Evolutionary conservation across 2,797 vertebrate species (phyloP).

Genomic region (Phrynocephalus forsythii): DNA sequence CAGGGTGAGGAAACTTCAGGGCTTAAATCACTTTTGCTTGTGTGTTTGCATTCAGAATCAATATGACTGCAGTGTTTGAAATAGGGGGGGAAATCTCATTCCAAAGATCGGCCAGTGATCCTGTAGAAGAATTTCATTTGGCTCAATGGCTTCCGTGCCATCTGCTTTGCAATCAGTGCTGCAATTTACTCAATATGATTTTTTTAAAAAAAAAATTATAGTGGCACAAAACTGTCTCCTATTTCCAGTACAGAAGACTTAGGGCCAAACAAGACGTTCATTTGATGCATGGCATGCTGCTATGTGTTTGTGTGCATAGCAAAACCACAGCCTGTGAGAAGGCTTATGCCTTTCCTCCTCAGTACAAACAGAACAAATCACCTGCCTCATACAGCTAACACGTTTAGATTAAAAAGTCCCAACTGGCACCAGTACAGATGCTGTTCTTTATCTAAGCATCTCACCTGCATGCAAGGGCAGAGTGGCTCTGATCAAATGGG

Average conservation of each 20-base stretch:
- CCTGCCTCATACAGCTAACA: background rate
- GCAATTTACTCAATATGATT: background rate
- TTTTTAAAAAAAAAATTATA: background rate
- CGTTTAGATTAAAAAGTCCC: background rate
- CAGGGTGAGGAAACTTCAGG: background rate
- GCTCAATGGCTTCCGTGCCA: background rate
- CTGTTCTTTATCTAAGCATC: background rate
- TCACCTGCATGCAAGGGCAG: background rate
- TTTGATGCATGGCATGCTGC: background rate
- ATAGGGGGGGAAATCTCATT: background rate
- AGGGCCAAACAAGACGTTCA: background rate
- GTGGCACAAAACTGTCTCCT: background rate
- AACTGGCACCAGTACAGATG: background rate
- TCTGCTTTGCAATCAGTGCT: background rate
- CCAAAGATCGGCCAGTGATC: background rate
- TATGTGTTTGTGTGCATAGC: background rate
- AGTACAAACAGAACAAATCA: background rate
- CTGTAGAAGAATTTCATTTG: background rate
- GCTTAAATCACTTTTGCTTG: background rate
- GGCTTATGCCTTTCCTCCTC: background rate
- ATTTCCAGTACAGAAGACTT: background rate
- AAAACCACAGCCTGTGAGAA: background rate
- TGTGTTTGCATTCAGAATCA: background rate
- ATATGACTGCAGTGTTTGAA: background rate
- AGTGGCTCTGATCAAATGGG: background rate